Evolutionary conservation across 2,888 invertebrate species (phyloP).

Genomic region (Hetaerina titia): DNA sequence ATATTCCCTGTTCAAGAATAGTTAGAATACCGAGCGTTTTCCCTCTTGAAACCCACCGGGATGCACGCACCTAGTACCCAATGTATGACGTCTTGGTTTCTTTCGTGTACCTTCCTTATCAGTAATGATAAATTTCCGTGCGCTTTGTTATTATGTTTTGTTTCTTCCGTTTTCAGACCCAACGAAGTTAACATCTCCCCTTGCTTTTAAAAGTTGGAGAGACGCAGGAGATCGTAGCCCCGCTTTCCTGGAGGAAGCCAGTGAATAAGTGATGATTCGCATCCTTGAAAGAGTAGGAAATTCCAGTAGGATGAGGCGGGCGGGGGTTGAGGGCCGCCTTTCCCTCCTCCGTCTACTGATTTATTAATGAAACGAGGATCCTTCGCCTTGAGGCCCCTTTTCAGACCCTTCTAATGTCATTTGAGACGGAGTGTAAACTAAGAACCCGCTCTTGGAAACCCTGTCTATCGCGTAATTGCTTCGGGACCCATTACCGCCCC

Average conservation of each 20-base stretch:
- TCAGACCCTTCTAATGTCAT: neutral
- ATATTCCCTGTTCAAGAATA: no score
- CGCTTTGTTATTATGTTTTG: neutral
- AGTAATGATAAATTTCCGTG: neutral
- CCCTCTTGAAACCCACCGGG: no score
- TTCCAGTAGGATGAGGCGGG: neutral
- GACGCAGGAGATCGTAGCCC: neutral
- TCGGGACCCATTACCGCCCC: conserved; percentile 16
- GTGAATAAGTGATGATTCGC: conserved; percentile 30
- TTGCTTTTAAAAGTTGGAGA: neutral
- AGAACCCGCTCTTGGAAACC: neutral
- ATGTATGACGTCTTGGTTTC: no score
- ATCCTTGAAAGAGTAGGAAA: conserved; percentile 2
- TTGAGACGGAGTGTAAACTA: neutral
- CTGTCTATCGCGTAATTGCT: neutral
- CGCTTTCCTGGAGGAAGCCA: neutral
- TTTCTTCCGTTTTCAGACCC: neutral
- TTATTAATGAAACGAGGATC: conserved; percentile 14
- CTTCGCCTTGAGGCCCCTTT: conserved; percentile 1
- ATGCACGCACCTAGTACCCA: neutral
- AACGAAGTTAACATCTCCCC: neutral
- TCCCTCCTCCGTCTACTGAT: neutral
- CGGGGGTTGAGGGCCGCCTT: neutral
- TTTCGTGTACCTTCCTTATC: neutral
- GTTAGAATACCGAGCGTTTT: no score